phyloP scores from a whole-genome alignment of 2,888 invertebrate genomes.

The Gymnocheta viridis region DNA sequence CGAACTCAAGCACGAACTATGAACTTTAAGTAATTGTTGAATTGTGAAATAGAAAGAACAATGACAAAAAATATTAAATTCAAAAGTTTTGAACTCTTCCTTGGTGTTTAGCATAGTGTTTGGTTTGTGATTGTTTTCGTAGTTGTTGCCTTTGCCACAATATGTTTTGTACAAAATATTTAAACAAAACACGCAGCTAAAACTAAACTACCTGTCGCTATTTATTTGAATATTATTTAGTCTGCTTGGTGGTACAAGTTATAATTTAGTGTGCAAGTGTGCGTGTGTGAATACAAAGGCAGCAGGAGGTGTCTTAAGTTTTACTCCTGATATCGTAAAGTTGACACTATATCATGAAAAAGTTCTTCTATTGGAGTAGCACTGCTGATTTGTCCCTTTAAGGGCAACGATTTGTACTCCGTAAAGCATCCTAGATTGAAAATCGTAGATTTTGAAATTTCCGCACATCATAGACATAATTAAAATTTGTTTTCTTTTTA shows the following conservation, averaged over 20 bases:
- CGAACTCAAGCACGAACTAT: constrained; percentile 69
- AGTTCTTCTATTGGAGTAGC: no score
- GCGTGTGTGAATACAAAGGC: background rate
- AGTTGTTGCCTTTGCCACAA: background rate
- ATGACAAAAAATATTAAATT: background rate
- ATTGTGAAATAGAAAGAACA: constrained; percentile 36
- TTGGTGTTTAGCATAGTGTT: background rate
- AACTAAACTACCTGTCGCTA: constrained; percentile 57
- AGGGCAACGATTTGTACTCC: no score
- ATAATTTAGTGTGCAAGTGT: background rate
- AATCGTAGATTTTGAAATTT: no score
- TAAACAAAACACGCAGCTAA: constrained; percentile 33
- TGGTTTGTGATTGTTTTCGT: background rate
- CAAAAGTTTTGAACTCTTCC: constrained; percentile 15
- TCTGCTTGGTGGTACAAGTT: background rate
- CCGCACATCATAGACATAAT: no score
- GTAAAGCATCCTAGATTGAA: no score
- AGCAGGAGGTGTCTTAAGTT: background rate
- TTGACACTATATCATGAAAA: background rate
- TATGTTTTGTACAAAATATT: constrained; percentile 18
- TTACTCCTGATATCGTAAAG: background rate
- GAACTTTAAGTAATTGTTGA: constrained; percentile 68
- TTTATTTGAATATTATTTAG: constrained; percentile 18
- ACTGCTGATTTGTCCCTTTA: no score
- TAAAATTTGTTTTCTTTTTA: no score